Percentiles rank a stretch among this genome's conserved stretches.
Conservation (phyloP, 37 sponge, comb jelly and placozoan genomes). For the Agelas oroides region DNA sequence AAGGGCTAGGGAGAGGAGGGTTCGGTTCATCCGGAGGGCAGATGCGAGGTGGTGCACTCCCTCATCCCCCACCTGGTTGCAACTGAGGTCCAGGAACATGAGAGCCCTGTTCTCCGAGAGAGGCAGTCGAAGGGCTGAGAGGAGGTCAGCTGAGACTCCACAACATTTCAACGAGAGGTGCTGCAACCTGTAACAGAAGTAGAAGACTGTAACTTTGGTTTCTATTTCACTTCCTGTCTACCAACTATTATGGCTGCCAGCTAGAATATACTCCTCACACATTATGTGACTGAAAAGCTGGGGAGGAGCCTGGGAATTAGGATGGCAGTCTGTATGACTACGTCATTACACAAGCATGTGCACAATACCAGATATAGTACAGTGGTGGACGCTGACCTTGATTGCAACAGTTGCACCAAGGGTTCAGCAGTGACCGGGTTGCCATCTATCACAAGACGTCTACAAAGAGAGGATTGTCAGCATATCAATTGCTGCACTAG, state of each 20-base stretch:
- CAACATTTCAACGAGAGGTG: constrained; percentile 54
- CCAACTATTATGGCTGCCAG: too few relatives aligned
- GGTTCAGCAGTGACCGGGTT: constrained; percentile 22
- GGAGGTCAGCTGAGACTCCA: constrained; percentile 14
- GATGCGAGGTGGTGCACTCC: constrained; percentile 19
- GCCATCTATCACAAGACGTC: constrained; percentile 12
- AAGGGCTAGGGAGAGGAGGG: constrained; percentile 72
- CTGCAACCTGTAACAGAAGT: constrained; percentile 32
- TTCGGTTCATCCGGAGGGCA: constrained; percentile 73
- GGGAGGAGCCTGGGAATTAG: too few relatives aligned
- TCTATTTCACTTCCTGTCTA: too few relatives aligned
- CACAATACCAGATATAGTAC: too few relatives aligned
- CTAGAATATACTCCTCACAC: too few relatives aligned
- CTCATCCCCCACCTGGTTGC: constrained; percentile 40
- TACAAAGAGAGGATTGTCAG: too few relatives aligned
- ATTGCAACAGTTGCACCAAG: background rate
- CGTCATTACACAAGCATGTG: too few relatives aligned
- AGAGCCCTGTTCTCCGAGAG: constrained; percentile 30
- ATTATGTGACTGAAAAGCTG: too few relatives aligned
- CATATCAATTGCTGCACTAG: too few relatives aligned
- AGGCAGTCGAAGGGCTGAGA: background rate
- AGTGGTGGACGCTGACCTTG: too few relatives aligned
- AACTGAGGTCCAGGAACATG: constrained; percentile 36
- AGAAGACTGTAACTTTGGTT: background rate
- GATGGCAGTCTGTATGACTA: too few relatives aligned